Evolutionary conservation across 92 coral and sea anemone genomes (phyloP).

Genomic region (Zoanthus solanderi): DNA sequence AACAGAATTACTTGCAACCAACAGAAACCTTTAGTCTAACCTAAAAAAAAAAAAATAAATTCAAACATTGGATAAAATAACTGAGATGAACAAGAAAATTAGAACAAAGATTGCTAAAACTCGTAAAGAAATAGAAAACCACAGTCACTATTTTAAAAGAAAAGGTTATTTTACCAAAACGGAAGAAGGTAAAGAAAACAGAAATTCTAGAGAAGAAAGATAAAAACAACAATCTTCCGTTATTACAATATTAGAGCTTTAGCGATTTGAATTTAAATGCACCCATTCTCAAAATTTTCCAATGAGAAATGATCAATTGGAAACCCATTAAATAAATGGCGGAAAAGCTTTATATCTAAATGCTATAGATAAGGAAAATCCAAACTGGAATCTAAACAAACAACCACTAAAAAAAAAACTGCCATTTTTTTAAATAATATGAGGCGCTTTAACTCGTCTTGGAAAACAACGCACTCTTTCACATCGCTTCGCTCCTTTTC

Average conservation of each 20-base stretch:
- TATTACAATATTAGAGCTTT: not conserved
- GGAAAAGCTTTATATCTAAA: not conserved
- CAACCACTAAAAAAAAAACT: not conserved
- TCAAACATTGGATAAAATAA: constrained; percentile 1
- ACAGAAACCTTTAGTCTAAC: not conserved
- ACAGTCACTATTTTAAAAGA: constrained; percentile 12
- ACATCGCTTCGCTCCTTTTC: too few species aligned
- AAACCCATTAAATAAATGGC: not conserved
- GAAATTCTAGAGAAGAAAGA: too few species aligned
- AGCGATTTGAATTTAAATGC: not conserved
- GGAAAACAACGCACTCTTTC: too few species aligned
- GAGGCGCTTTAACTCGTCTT: too few species aligned
- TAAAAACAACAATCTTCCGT: too few species aligned
- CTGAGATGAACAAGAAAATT: constrained; percentile 15
- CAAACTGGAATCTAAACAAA: not conserved
- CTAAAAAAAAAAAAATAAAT: not conserved
- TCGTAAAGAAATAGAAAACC: constrained; percentile 13
- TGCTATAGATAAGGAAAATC: not conserved
- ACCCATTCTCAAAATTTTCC: not conserved
- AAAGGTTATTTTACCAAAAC: constrained; percentile 1
- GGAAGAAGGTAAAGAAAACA: not conserved
- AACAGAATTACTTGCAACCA: not conserved
- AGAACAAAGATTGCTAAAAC: constrained; percentile 5
- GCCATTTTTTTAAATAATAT: too few species aligned
- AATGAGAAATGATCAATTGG: not conserved